phyloP scores from a whole-genome alignment of 2,888 invertebrate species.

The Leptinotarsa rubiginosa region DNA sequence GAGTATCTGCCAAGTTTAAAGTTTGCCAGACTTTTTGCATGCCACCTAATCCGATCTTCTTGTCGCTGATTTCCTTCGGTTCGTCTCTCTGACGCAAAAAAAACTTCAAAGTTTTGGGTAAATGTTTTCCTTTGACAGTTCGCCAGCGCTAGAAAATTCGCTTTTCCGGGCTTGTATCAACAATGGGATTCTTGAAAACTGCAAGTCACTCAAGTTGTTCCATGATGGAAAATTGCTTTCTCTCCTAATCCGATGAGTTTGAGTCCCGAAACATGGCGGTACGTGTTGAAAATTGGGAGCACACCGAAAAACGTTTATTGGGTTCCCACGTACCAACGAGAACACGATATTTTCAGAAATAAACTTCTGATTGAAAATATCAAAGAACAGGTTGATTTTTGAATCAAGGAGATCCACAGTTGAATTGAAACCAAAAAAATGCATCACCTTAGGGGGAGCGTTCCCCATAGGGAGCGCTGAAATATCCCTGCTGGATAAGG shows the following conservation, averaged over 20 bases:
- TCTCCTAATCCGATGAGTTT: background rate
- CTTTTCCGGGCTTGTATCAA: background rate
- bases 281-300: no score
- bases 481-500: no score
- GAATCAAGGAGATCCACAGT: no score
- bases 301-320: no score
- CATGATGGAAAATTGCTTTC: background rate
- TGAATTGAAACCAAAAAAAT: no score
- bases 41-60: conserved; percentile 13
- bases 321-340: no score
- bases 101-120: background rate
- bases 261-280: no score
- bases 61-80: conserved; percentile 6
- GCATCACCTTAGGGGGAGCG: no score
- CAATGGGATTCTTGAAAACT: background rate
- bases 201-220: background rate
- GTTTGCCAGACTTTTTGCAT: conserved; percentile 21
- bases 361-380: no score
- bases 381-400: no score
- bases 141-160: background rate
- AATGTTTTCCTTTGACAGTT: background rate
- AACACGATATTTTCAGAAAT: no score
- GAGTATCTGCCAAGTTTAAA: conserved; percentile 18
- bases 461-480: no score
- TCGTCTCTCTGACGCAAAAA: background rate